Conservation (phyloP, 2,888 invertebrate species). For the Eudemis profundana region DNA sequence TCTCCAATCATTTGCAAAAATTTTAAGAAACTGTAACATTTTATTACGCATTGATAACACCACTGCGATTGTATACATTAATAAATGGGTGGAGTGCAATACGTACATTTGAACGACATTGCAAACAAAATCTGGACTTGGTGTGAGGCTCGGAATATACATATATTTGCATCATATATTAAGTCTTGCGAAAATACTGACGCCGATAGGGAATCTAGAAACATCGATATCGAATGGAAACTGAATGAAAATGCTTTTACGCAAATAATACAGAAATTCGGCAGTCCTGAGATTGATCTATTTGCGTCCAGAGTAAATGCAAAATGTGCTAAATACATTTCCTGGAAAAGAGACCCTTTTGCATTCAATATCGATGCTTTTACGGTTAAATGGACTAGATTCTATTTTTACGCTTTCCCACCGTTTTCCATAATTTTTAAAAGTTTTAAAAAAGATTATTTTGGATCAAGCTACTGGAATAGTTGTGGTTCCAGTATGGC, state of each 20-base stretch:
- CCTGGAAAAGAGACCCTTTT: conserved; percentile 18
- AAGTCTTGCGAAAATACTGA: neutral
- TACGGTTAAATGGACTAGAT: neutral
- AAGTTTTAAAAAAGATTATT: neutral
- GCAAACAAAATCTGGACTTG: conserved; percentile 13
- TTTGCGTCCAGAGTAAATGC: conserved; percentile 16
- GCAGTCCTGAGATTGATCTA: conserved; percentile 5
- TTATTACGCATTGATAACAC: conserved; percentile 29
- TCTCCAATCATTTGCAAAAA: conserved; percentile 9
- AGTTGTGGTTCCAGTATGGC: conserved; percentile 9
- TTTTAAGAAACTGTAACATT: conserved; percentile 9
- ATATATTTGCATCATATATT: conserved; percentile 22
- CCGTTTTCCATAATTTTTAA: conserved; percentile 11
- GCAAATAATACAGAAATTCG: conserved; percentile 3
- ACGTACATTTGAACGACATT: neutral
- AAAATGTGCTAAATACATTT: conserved; percentile 6
- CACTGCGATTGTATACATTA: conserved; percentile 23
- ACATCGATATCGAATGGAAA: conserved; percentile 11
- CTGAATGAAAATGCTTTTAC: neutral
- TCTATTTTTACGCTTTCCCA: conserved; percentile 5
- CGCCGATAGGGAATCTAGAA: conserved; percentile 5
- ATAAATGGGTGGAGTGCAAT: conserved; percentile 29
- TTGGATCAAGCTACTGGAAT: conserved; percentile 17
- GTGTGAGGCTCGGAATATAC: conserved; percentile 23
- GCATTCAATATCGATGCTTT: conserved; percentile 18